Base-by-base conservation (phyloP, 2,888 invertebrate genomes). In the Atethmia centrago region DNA sequence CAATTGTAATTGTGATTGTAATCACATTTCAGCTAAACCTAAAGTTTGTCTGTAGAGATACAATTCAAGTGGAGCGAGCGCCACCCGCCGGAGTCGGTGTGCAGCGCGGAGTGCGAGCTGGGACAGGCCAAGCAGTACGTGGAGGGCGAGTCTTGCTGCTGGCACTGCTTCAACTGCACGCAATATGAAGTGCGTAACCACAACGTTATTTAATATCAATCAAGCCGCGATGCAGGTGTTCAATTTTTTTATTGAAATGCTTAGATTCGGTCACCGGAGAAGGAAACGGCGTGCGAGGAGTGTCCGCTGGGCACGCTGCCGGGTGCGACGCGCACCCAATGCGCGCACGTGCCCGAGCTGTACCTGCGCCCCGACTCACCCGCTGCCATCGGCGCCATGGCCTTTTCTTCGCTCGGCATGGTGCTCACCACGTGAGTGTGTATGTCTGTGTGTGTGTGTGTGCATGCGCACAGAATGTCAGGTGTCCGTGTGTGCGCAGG, bases 101-200 rank as follows among this genome's bases (percentile, higher is more conserved):
- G 99, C 96, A 98, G 98, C 93, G 97, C 98, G 81, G 98, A 98
- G 80, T 99, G 99, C 92, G 98, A 98, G 88, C 96, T 97, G 77
- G 99, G 99, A 0, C 99, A 99, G 94, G 99, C 99, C 78, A 99
- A 98, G 96, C 98, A 98, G 93, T 98, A 98, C 94, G 98, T 99
- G 62, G 99, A 99, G 92, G 99, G 99, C 0, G 99, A 99, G 94
- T 98, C 98, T 93, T 99, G 99, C 93, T 99, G 99, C 93, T 99
- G 99, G 99, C 98, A 98, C 92, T 99, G 99, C 95, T 98, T 93
- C 88, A 93, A 93, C 88, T 93, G 99, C 85, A 93, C 94, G 53
- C 92, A 92, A 77, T 93, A 93, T 66, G 93, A 93, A 90, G 94
- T 92, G 31, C 31, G 74, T 12, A 19, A 19, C 31, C n/a, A 14